phyloP scores from a whole-genome alignment of 37 sponge, comb jelly and placozoan species.

The Tethya wilhelma region DNA sequence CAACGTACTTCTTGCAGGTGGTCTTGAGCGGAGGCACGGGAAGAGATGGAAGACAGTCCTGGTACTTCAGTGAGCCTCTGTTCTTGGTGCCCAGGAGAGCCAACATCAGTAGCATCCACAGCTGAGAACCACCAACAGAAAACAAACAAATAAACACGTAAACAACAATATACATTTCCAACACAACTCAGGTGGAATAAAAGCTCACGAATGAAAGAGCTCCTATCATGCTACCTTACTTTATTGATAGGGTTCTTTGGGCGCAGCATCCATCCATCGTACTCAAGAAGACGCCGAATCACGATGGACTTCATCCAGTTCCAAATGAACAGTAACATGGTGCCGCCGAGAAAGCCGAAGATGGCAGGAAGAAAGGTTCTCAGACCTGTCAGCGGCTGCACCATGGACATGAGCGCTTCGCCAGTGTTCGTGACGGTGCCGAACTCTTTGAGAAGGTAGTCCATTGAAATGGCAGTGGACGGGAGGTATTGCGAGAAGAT shows the following conservation, averaged over 20 bases:
- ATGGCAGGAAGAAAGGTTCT: conserved; percentile 28
- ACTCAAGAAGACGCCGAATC: conserved; percentile 56
- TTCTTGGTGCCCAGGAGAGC: conserved; percentile 52
- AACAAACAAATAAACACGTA: not conserved
- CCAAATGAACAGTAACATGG: conserved; percentile 52
- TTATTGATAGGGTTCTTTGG: conserved; percentile 57
- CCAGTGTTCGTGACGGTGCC: too few relatives aligned
- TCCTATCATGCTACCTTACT: conserved; percentile 12
- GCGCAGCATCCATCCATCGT: conserved; percentile 74
- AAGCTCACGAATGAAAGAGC: not conserved
- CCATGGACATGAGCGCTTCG: not conserved
- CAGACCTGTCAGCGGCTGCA: conserved; percentile 47
- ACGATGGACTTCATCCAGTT: conserved; percentile 48
- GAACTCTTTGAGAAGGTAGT: conserved; percentile 24
- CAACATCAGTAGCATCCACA: conserved; percentile 66
- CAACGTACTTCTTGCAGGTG: conserved; percentile 63
- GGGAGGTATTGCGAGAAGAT: conserved; percentile 33
- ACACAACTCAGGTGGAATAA: not conserved
- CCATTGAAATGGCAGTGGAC: conserved; percentile 6
- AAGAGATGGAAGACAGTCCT: conserved; percentile 66
- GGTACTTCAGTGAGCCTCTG: conserved; percentile 49
- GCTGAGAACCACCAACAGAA: conserved; percentile 18
- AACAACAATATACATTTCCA: not conserved
- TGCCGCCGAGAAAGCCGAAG: conserved; percentile 60
- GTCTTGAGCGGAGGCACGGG: conserved; percentile 74